Evolutionary conservation across 2,888 invertebrate species (phyloP), one percentile per base, ranked within the genome.

Genomic region (Diploptera punctata): DNA sequence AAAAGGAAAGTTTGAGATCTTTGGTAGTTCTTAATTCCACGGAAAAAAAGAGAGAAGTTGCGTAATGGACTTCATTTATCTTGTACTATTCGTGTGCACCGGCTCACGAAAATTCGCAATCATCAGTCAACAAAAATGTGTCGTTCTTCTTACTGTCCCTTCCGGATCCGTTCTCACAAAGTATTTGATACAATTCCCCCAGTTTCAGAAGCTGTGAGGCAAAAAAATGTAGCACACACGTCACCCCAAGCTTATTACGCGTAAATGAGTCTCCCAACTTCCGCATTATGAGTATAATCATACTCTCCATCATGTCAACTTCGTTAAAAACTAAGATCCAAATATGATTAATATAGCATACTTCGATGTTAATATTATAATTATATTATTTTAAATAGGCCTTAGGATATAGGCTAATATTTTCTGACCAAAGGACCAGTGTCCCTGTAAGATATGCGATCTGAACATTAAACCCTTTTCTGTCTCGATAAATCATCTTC

Each of bases 1-100:
- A n/a, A n/a, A n/a, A n/a, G n/a, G n/a, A 5, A 7, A 29, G 29
- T 57, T 57, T 26, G 57, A 29, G 26, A 16, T 31, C 57, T 57
- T n/a, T 57, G 10, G 26, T 26, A 24, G 26, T 26, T 54, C 31
- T 31, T 57, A 57, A 57, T 57, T 31, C 57, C 57, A 57, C 26
- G 57, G 29, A 47, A 62, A 62, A 65, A 47, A 3, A 7, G 33
- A 54, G 24, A 21, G 54, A 54, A 24, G 47, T 29, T n/a, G 60
- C 69, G 60, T 60, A 60, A 69, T 69, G 47, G 61, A 18, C 69
- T 61, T 69, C 69, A 69, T 69, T 69, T 69, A 69, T 69, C 69
- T 69, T 65, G 26, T 61, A n/a, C 60, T 44, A 69, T 69, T 69
- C 60, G 69, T 69, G 69, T 47, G 43, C 69, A 69, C 60, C 69